These are phyloP conservation scores for Nesogale talazaci DNA, from an alignment of 2,113 vertebrate species.

Conservation along the genomic window DNA sequence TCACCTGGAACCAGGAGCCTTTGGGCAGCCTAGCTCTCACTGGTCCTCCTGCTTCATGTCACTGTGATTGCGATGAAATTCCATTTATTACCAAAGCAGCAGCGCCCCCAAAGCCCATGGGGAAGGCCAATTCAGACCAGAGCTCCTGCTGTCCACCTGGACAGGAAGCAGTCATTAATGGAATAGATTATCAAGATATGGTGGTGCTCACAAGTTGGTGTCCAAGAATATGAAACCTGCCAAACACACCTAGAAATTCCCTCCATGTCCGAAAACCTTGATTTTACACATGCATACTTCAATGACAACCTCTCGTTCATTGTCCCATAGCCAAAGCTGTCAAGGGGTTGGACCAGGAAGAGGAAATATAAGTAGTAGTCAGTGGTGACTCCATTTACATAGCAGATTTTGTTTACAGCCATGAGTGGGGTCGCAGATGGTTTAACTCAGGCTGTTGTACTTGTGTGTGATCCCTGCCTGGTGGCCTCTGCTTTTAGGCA, in stretches of 20 bases:
- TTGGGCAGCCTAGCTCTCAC: rapidly evolving
- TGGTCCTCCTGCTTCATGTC: rapidly evolving
- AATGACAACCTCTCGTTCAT: background rate
- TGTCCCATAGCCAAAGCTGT: background rate
- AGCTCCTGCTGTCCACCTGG: background rate
- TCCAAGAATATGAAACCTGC: background rate
- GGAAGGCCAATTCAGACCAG: background rate
- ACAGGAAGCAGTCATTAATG: background rate
- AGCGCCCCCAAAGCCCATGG: background rate
- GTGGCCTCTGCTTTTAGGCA: background rate
- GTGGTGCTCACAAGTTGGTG: background rate
- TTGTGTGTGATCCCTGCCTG: background rate
- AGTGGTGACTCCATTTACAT: too few species aligned
- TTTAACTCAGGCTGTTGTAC: background rate
- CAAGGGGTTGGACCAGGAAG: background rate
- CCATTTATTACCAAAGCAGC: background rate
- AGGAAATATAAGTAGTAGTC: background rate
- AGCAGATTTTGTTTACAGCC: background rate
- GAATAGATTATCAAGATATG: background rate
- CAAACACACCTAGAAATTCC: background rate
- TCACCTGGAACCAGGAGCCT: background rate
- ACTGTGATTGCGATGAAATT: background rate
- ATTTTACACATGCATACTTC: background rate
- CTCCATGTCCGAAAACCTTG: background rate
- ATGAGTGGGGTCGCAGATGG: background rate